phyloP scores from a whole-genome alignment of 2,113 vertebrate genomes.

The Amazona guildingii region DNA sequence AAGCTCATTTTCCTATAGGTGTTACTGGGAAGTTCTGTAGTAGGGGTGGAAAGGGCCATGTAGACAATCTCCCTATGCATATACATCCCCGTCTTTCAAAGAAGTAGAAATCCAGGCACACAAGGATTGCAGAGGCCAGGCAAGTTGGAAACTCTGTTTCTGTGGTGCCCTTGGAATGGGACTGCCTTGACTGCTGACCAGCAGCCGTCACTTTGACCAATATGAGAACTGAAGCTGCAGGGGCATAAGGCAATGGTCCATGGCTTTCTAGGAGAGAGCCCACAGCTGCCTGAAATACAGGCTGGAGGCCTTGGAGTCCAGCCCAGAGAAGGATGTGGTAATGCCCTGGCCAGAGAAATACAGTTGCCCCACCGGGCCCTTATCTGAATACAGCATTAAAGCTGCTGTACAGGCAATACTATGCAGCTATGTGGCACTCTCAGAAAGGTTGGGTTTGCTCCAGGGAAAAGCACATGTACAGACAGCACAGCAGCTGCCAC shows the following conservation, averaged over 20 bases:
- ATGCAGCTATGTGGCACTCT: rapidly evolving
- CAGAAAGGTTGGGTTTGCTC: neutral
- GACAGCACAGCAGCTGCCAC: slow-evolving; percentile 12
- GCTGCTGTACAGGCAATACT: neutral
- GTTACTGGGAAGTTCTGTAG: neutral
- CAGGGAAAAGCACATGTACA: neutral
- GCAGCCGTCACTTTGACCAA: rapidly evolving
- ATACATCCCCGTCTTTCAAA: neutral
- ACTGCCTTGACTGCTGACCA: neutral
- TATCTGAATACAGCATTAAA: neutral
- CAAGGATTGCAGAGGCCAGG: neutral
- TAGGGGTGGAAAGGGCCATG: neutral
- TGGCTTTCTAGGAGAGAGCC: neutral
- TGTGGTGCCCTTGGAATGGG: neutral
- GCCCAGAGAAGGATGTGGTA: neutral
- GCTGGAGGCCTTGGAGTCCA: neutral
- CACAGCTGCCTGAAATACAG: neutral
- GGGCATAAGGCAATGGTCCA: neutral
- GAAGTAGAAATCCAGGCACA: neutral
- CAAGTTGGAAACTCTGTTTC: neutral
- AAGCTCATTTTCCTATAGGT: neutral
- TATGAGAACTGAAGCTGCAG: neutral
- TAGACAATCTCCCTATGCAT: neutral
- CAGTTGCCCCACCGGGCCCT: neutral
- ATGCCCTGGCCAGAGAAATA: neutral